phyloP scores from a whole-genome alignment of 2,113 vertebrate species.

The Oreotragus oreotragus region DNA sequence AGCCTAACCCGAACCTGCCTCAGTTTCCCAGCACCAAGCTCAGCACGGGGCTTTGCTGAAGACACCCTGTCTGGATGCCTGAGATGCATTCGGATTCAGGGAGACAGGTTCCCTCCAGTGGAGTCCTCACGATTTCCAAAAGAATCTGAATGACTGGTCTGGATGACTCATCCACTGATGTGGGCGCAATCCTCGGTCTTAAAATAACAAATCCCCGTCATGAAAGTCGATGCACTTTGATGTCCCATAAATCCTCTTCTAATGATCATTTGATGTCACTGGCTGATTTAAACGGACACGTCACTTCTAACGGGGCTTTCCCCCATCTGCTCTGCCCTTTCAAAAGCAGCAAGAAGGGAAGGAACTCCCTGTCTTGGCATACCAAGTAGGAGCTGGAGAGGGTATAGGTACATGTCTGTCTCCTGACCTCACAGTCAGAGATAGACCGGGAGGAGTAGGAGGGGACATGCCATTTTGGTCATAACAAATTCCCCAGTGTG shows the following conservation, averaged over 20 bases:
- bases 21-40: background rate
- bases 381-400: background rate
- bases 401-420: background rate
- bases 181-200: background rate
- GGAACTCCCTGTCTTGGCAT: background rate
- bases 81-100: background rate
- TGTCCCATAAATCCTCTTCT: background rate
- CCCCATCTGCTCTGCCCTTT: background rate
- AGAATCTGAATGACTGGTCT: background rate
- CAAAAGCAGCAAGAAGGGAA: background rate
- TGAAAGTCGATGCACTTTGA: background rate
- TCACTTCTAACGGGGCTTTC: background rate
- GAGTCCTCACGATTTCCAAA: background rate
- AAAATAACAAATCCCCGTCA: background rate
- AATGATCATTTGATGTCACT: background rate
- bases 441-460: background rate
- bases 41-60: rapidly evolving
- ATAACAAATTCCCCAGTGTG: background rate
- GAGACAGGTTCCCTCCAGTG: background rate
- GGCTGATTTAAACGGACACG: background rate
- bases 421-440: background rate
- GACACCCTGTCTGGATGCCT: background rate
- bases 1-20: background rate
- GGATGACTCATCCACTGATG: background rate
- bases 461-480: background rate